Percentiles rank a stretch among this genome's conserved stretches.
These are phyloP conservation scores for Sinonovacula constricta DNA, from an alignment of 1,140 invertebrate species.

Conservation along the genomic window DNA sequence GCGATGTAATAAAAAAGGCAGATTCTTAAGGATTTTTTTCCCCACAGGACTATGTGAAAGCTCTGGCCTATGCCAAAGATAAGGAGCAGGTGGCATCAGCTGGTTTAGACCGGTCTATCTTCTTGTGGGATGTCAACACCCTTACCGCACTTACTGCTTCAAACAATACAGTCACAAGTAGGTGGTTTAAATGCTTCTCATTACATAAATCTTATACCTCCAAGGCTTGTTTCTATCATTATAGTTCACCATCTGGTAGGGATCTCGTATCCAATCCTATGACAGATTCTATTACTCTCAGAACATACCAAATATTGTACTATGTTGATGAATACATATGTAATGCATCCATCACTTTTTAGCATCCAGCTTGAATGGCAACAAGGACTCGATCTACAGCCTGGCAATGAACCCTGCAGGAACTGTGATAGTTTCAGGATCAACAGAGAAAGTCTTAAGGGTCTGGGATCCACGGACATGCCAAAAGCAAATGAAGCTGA, in stretches of 20 bases:
- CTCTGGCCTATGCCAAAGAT: conserved; percentile 98
- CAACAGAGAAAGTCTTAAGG: conserved; percentile 96
- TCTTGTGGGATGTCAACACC: conserved; percentile 99
- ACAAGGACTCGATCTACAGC: conserved; percentile 99
- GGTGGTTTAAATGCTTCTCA: too few species aligned
- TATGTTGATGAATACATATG: too few species aligned
- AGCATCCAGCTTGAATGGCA: conserved; percentile 97
- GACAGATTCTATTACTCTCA: too few species aligned
- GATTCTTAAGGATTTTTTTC: too few species aligned
- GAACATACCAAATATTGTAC: neutral
- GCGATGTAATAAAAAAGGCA: too few species aligned
- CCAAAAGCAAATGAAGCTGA: conserved; percentile 96
- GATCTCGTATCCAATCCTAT: too few species aligned
- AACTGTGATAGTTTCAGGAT: conserved; percentile 97
- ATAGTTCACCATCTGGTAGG: too few species aligned
- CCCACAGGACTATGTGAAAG: conserved; percentile 95
- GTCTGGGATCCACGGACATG: conserved; percentile 99
- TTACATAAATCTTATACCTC: too few species aligned
- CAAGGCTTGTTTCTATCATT: too few species aligned
- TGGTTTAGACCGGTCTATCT: conserved; percentile 97
- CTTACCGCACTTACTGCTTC: conserved; percentile 97
- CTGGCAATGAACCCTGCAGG: conserved; percentile 98
- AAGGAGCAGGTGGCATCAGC: conserved; percentile 98
- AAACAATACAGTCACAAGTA: conserved; percentile 99
- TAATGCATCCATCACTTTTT: conserved; percentile 60